Evolutionary conservation across 2,113 vertebrate genomes (phyloP), one percentile per base, ranked within the genome.

Genomic region (Coturnix japonica): DNA sequence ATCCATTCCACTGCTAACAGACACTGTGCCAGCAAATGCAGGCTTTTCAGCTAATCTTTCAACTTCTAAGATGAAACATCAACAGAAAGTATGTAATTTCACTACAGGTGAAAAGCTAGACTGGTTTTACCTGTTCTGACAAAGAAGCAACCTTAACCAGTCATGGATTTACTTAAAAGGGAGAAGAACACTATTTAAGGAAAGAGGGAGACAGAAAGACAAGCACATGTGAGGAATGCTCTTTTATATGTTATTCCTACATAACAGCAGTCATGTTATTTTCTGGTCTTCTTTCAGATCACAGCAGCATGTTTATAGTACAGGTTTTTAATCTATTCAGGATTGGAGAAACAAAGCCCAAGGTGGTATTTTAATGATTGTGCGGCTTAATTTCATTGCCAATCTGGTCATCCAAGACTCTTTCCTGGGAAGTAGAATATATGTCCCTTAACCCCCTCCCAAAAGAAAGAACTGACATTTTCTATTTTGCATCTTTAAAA

Each of bases 111-210:
- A 33, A 94, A 89, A 78, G 21, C 17, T 57, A 72, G 57, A 77
- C 85, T 78, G 77, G 89, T 94, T 96, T 92, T 91, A 91, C 87
- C 51, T 89, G 78, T 92, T 95, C 89, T 76, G 54, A 26, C 22
- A 90, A 87, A 84, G 83, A 35, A 76, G 12, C 3, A 79, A 49
- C 19, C 41, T 79, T 87, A 81, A 53, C 31, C 33, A 85, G 35
- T 66, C 54, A 54, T 6, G 44, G 41, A 64, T 54, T 81, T 74
- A 60, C 37, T 83, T 77, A 28, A 6, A 33, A 76, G 64, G 46
- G 67, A 90, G 73, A 41, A 80, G 43, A 89, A 70, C 11, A 69
- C 44, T 35, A 49, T 41, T 59, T 63, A 84, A 78, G 43, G 63
- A 93, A 90, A 85, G 39, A 82, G 19, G 13, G 31, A 74, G 15